phyloP scores from a whole-genome alignment of 2,797 vertebrate genomes.

The Leptodactylus fallax region DNA sequence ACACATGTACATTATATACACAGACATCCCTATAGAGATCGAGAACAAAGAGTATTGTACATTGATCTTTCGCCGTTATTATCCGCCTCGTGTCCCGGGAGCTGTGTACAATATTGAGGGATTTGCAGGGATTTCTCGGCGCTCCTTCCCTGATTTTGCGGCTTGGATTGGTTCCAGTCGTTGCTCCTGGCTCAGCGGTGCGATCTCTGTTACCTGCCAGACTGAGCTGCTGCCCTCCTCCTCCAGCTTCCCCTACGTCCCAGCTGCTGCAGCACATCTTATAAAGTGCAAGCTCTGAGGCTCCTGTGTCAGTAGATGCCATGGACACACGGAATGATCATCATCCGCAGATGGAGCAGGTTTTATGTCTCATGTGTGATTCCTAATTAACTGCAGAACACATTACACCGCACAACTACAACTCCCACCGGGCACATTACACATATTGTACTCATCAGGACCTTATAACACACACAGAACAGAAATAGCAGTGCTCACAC shows the following conservation, averaged over 20 bases:
- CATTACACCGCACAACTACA: conserved; percentile 60
- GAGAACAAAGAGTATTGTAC: neutral
- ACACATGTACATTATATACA: neutral
- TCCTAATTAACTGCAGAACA: conserved; percentile 69
- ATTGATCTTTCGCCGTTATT: too few relatives aligned
- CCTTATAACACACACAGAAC: neutral
- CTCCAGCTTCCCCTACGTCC: too few relatives aligned
- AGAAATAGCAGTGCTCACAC: too few relatives aligned
- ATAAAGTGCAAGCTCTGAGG: neutral
- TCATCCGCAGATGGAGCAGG: conserved; percentile 11
- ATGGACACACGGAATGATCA: too few relatives aligned
- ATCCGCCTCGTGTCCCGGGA: neutral
- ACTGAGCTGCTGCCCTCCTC: neutral
- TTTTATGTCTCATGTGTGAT: conserved; percentile 65
- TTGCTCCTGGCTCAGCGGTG: conserved; percentile 65
- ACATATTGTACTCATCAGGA: neutral
- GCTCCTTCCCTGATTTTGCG: conserved; percentile 81
- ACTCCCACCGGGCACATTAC: conserved; percentile 55
- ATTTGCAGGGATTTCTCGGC: conserved; percentile 70
- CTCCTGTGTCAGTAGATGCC: neutral
- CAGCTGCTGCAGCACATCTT: neutral
- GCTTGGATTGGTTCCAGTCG: conserved; percentile 88
- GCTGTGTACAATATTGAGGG: conserved; percentile 42
- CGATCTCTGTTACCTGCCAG: neutral
- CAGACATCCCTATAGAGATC: neutral